A percentile compares a stretch with the other conserved stretches of the same genome.
Conservation (phyloP, 2,888 invertebrate species). For the Pyrrhosoma nymphula region DNA sequence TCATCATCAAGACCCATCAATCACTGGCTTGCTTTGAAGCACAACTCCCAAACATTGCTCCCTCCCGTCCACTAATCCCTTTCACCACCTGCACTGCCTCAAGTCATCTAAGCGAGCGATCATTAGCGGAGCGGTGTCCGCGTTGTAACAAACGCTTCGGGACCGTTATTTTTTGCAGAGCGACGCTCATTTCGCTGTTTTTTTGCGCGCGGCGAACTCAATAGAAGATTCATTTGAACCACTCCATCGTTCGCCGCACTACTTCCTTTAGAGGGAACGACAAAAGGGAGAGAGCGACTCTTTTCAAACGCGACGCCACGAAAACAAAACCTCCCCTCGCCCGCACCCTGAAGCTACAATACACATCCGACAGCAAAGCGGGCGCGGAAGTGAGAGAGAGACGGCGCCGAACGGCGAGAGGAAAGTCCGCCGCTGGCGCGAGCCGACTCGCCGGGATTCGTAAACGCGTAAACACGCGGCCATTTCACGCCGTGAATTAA, state of each 20-base stretch:
- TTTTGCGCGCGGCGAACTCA: neutral
- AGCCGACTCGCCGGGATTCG: neutral
- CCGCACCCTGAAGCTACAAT: neutral
- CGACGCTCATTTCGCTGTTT: neutral
- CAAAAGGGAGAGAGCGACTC: neutral
- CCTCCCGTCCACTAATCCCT: neutral
- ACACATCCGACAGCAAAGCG: neutral
- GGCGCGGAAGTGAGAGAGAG: too few species aligned
- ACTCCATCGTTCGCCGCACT: neutral
- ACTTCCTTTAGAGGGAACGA: neutral
- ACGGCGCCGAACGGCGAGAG: too few species aligned
- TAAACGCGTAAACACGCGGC: neutral
- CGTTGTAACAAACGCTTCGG: neutral
- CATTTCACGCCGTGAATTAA: too few species aligned
- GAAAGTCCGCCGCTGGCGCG: neutral
- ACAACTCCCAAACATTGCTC: neutral
- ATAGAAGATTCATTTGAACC: neutral
- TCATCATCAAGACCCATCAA: neutral
- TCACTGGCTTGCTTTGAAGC: neutral
- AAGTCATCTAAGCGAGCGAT: neutral
- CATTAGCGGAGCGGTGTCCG: neutral
- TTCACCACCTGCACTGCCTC: neutral
- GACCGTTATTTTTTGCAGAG: too few species aligned
- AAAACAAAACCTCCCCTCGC: neutral
- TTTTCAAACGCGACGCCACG: neutral